A percentile compares a stretch with the other conserved stretches of the same genome.
Conservation (phyloP, 2,113 vertebrate genomes). For the Oplegnathus fasciatus region DNA sequence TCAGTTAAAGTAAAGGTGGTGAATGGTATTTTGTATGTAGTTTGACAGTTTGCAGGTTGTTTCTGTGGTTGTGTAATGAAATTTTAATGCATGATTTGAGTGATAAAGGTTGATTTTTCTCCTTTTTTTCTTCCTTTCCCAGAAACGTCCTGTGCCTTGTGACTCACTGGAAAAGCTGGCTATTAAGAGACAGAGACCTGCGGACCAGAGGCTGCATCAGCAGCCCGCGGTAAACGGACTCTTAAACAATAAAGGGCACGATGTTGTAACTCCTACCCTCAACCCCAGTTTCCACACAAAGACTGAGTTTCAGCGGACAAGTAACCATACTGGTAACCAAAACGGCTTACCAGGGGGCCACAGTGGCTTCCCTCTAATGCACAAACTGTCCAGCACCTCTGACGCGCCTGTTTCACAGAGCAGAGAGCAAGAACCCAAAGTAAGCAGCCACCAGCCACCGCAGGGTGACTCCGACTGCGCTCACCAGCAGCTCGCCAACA, state of each 20-base stretch:
- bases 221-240: conserved; percentile 68
- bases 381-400: conserved; percentile 64
- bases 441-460: conserved; percentile 25
- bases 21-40: background rate
- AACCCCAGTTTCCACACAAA: conserved; percentile 72
- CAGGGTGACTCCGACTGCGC: conserved; percentile 51
- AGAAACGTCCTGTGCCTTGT: conserved; percentile 85
- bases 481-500: conserved; percentile 65
- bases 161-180: conserved; percentile 75
- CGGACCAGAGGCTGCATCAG: conserved; percentile 68
- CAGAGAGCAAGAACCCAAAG: conserved; percentile 60
- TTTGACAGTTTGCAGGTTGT: background rate
- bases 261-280: conserved; percentile 30
- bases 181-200: conserved; percentile 80
- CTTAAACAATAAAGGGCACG: conserved; percentile 50
- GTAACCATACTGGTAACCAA: conserved; percentile 48
- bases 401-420: conserved; percentile 54
- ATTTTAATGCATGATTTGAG: background rate
- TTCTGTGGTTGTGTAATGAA: background rate
- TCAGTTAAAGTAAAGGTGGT: background rate
- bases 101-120: background rate
- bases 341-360: conserved; percentile 55
- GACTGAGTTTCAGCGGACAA: conserved; percentile 73
- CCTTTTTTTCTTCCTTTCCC: conserved; percentile 1
- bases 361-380: conserved; percentile 58